Percentiles rank a stretch among this genome's conserved stretches.
These are phyloP conservation scores for Diceros bicornis DNA, from an alignment of 2,797 vertebrate genomes.

Conservation along the genomic window DNA sequence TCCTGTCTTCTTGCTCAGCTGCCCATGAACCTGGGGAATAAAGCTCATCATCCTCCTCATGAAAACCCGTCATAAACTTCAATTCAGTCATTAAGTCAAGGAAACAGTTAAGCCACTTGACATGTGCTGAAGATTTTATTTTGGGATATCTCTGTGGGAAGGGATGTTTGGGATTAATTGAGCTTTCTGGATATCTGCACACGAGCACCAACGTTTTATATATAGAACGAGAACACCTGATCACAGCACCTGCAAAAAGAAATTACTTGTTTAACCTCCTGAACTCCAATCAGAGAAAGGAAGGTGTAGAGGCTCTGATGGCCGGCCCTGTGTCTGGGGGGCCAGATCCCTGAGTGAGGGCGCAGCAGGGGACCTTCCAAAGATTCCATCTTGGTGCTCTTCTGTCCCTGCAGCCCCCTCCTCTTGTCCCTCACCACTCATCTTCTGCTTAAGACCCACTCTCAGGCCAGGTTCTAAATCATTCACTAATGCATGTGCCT, in stretches of 20 bases:
- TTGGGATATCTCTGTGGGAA: conserved; percentile 83
- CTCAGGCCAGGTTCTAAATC: not conserved
- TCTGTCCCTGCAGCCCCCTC: not conserved
- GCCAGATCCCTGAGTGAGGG: not conserved
- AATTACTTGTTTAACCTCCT: conserved; percentile 80
- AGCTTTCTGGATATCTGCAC: conserved; percentile 84
- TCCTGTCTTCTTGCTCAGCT: conserved; percentile 47
- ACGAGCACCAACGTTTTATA: conserved; percentile 79
- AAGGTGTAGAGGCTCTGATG: not conserved
- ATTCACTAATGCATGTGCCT: not conserved
- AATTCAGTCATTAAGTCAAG: conserved; percentile 76
- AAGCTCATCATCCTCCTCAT: conserved; percentile 34
- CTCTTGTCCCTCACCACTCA: not conserved
- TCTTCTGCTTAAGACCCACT: not conserved
- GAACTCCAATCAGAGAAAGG: conserved; percentile 65
- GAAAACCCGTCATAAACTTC: conserved; percentile 72
- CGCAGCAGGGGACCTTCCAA: not conserved
- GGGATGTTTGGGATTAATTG: conserved; percentile 84
- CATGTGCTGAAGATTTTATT: conserved; percentile 80
- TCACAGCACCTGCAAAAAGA: conserved; percentile 82
- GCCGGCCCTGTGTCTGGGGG: not conserved
- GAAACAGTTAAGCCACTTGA: conserved; percentile 80
- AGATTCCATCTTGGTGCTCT: not conserved
- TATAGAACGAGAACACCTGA: conserved; percentile 84
- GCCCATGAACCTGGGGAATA: conserved; percentile 37